Conservation (phyloP, 2,888 invertebrate genomes). For the Ormia ochracea region DNA sequence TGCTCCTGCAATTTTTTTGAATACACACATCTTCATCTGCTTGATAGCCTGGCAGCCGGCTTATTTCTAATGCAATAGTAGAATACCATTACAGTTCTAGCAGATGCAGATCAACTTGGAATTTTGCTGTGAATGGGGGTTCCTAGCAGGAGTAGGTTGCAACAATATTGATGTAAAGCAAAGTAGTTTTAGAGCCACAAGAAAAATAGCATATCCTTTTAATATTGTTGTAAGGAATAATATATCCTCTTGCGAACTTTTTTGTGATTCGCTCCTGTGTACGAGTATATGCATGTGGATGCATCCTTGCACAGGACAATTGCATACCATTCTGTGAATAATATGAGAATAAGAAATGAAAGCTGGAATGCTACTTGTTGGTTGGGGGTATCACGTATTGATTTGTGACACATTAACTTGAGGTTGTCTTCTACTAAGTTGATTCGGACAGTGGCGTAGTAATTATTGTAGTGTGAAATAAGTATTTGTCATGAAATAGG, state of each 20-base stretch:
- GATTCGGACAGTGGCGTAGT: neutral
- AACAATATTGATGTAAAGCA: no score
- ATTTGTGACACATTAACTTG: slow-evolving; percentile 29
- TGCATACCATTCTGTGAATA: neutral
- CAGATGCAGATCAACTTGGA: no score
- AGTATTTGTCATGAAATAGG: no score
- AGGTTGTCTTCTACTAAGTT: neutral
- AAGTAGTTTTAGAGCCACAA: no score
- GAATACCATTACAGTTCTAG: neutral
- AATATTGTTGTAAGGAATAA: no score
- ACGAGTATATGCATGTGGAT: no score
- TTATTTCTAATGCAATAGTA: neutral
- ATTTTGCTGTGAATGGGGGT: no score
- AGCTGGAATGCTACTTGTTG: neutral
- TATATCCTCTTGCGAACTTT: no score
- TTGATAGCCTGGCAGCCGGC: neutral
- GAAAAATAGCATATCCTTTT: no score
- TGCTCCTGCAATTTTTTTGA: slow-evolving; percentile 13
- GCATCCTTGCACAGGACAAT: neutral
- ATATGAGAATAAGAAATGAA: neutral
- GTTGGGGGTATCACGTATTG: slow-evolving; percentile 3
- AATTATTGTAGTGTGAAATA: neutral
- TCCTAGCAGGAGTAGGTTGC: no score
- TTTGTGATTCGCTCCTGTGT: no score
- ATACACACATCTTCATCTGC: neutral